Conservation (phyloP, 2,797 vertebrate genomes). For the Siniperca scherzeri region DNA sequence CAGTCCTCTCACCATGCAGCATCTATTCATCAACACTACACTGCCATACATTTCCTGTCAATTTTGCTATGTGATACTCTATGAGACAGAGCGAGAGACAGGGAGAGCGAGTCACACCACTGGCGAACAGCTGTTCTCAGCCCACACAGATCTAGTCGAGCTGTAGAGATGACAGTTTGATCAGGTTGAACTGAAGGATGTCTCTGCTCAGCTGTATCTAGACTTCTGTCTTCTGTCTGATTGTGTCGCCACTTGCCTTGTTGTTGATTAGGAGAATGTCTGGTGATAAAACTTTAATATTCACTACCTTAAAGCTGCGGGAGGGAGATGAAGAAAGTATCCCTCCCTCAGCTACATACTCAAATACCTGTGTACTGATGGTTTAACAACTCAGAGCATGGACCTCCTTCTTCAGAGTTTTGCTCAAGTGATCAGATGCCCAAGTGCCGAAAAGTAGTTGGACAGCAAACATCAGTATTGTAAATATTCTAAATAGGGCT, state of each 20-base stretch:
- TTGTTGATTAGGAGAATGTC: conserved; percentile 66
- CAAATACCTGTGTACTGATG: background rate
- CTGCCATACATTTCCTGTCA: conserved; percentile 43
- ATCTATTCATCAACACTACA: conserved; percentile 55
- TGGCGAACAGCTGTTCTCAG: conserved; percentile 76
- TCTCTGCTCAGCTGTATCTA: conserved; percentile 74
- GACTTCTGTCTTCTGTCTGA: conserved; percentile 80
- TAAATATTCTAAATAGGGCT: background rate
- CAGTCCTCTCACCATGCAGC: conserved; percentile 32
- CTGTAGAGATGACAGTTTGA: conserved; percentile 78
- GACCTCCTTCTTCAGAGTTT: conserved; percentile 1
- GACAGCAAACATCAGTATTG: background rate
- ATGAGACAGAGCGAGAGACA: background rate
- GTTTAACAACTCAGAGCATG: background rate
- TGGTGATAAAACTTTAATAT: conserved; percentile 56
- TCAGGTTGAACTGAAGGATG: conserved; percentile 79
- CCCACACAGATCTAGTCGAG: conserved; percentile 70
- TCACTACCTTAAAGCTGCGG: conserved; percentile 24
- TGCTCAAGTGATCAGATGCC: background rate
- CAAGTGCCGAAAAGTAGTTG: background rate
- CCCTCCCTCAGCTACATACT: background rate
- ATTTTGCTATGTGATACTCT: conserved; percentile 32
- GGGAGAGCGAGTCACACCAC: conserved; percentile 39
- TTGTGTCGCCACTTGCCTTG: conserved; percentile 56
- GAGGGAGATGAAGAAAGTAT: conserved; percentile 13